Evolutionary conservation across 2,888 invertebrate species (phyloP), one percentile per base, ranked within the genome.

Genomic region (Metalampra italica): DNA sequence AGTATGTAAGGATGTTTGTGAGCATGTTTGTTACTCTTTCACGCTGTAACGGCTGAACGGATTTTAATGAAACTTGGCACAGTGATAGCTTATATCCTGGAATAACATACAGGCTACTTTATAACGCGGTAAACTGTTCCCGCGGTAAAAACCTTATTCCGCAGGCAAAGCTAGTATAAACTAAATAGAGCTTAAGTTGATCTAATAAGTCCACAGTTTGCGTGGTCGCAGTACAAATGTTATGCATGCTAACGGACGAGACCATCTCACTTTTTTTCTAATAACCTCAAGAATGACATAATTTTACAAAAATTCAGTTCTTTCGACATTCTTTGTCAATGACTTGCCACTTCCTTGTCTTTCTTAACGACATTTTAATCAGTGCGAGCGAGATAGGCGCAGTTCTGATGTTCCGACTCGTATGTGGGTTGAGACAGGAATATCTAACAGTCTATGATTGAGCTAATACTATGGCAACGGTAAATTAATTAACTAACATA

Each of bases 401-500:
- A 58, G 13, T 46, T 51, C 40, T 37, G 15, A 41, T 37, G 47
- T 22, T 54, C 11, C 45, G 22, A n/a, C 37, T 11, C 9, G 15
- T 34, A 64, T 55, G 52, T 61, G 55, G 62, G 62, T 61, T 52
- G 45, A 51, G 52, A 52, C 47, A 42, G 48, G 50, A 49, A 49
- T 51, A 53, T 47, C 45, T 42, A 53, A 46, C 49, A 44, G 53
- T 55, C 51, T 62, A 50, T 68, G 67, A 72, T 69, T 59, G 59
- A 66, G 61, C 56, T 70, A 71, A 76, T 73, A 60, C 49, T 53
- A 71, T 72, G 65, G 59, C 51, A 79, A 79, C 77, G 72, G 80
- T 78, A 75, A 57, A 69, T 60, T 64, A 66, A 75, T 72, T 59
- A 63, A 9, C 14, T 43, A n/a, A 34, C 43, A 34, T 57, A 49